Evolutionary conservation across 2,113 vertebrate genomes (phyloP), one percentile per base, ranked within the genome.

Genomic region (Probosciger aterrimus): DNA sequence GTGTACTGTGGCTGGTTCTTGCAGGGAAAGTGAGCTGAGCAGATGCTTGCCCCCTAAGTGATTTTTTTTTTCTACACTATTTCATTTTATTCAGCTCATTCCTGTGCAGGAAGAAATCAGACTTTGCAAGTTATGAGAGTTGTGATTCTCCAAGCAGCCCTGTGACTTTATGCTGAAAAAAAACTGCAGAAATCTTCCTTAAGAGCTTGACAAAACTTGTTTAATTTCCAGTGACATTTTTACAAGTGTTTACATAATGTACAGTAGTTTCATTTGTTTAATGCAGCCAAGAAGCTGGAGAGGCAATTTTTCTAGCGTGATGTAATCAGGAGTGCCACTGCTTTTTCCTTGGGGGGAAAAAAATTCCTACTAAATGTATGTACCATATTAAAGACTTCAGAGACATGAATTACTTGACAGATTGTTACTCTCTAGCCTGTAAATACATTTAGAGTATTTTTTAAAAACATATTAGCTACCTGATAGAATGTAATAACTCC

Each of bases 221-320:
- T 94, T 97, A 91, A 95, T 95, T 90, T 93, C 55, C 73, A 96
- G 60, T 94, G 95, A 95, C 64, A 53, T 92, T 96, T 96, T 96
- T 92, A 96, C 88, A 95, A 93, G 86, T 94, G 83, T 94, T 96
- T 96, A 93, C 76, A 95, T 89, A 94, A 92, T 46, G 79, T 92
- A 80, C 59, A 90, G 85, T 92, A 93, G 91, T 93, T 94, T 81
- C 59, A 92, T 92, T 96, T 92, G 81, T 96, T 91, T 91, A 90
- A 96, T 70, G 60, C 75, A 92, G 86, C 77, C 83, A 86, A 93
- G 93, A 87, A 94, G 52, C 86, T 69, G 60, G 78, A 82, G 73
- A 94, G 70, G 75, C 62, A 93, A 92, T 96, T 96, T 92, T 97
- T 94, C 91, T 91, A 92, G 62, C 0, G 0, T 94, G 86, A 95